These are phyloP conservation scores for Iphiclides podalirius DNA, from an alignment of 2,888 invertebrate genomes.

Conservation along the genomic window DNA sequence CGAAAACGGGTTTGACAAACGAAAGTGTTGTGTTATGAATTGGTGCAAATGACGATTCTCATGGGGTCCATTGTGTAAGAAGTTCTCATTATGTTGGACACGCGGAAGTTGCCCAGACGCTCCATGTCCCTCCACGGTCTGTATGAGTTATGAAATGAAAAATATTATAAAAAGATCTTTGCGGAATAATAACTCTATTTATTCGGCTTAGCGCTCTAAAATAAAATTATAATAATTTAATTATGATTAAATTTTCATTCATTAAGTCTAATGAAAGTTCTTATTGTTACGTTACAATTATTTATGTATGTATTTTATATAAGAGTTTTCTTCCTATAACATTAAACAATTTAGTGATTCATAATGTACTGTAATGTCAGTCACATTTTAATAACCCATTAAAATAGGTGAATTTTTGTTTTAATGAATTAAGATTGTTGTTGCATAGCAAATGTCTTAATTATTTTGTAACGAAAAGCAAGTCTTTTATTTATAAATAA, in stretches of 20 bases:
- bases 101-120: conserved; percentile 65
- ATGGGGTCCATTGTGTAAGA: conserved; percentile 44
- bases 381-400: no score
- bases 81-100: conserved; percentile 65
- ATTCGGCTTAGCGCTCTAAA: background rate
- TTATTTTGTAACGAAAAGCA: no score
- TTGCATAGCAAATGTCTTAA: no score
- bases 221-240: no score
- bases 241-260: no score
- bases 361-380: no score
- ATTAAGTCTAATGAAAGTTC: no score
- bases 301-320: background rate
- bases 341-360: background rate
- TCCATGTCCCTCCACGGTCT: conserved; percentile 69
- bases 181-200: background rate
- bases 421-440: no score
- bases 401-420: no score
- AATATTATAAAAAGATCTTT: background rate
- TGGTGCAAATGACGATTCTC: conserved; percentile 53
- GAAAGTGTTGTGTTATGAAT: conserved; percentile 70
- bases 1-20: conserved; percentile 61
- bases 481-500: no score
- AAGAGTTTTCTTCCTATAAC: background rate
- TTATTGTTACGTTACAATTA: background rate
- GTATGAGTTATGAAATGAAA: conserved; percentile 37